phyloP scores from a whole-genome alignment of 2,113 vertebrate species.

The Capreolus pygargus region DNA sequence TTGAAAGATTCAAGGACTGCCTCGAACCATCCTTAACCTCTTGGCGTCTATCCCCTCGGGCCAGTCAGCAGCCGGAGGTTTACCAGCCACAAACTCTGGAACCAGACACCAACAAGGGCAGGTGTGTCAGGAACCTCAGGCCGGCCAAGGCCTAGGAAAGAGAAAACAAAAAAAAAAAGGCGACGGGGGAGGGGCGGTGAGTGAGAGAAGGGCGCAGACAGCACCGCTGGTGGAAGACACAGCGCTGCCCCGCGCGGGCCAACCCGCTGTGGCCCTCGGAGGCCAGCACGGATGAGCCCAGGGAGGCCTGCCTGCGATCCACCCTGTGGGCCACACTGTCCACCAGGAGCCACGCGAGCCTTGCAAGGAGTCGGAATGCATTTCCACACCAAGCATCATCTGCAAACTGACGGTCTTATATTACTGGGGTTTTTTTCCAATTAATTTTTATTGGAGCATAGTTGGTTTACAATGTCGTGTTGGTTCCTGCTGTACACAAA shows the following conservation, averaged over 20 bases:
- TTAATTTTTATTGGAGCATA: neutral
- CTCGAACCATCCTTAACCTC: neutral
- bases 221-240: accelerated
- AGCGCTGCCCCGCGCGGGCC: too few relatives aligned
- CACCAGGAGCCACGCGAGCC: neutral
- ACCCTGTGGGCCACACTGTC: neutral
- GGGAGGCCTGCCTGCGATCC: neutral
- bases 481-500: neutral
- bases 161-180: neutral
- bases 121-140: neutral
- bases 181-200: accelerated
- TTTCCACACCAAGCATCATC: neutral
- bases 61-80: neutral
- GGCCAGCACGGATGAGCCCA: neutral
- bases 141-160: accelerated
- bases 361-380: neutral
- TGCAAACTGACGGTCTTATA: neutral
- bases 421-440: neutral
- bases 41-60: neutral
- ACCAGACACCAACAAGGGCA: neutral
- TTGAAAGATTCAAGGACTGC: neutral
- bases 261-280: neutral
- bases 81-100: neutral
- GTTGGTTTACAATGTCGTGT: neutral
- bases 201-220: neutral